Base-by-base conservation (phyloP, 1,140 invertebrate genomes). In the Scaptomyza montana region DNA sequence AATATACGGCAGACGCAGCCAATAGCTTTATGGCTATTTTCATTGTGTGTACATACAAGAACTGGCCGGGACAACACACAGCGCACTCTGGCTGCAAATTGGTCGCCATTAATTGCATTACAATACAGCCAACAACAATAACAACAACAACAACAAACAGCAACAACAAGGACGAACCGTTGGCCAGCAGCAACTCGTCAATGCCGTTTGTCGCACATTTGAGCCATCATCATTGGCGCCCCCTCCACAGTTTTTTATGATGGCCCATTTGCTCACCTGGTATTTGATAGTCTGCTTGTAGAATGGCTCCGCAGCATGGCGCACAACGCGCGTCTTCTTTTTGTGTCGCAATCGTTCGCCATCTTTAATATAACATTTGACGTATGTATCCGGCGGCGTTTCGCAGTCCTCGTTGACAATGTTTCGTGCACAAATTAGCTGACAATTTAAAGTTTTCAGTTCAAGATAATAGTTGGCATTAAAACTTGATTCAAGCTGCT, bases 331-430 rank as follows among this genome's bases (percentile, higher is more conserved):
- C 0, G 97, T 98, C 92, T 98, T 99, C 70, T 97, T 95, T 74
- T 98, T 98, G 84, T 98, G 96, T 56, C 98, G 92, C 94, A 96
- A 96, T 73, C 96, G 95, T 53, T 97, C 96, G 30, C 96, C 96
- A 79, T 98, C 97, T 33, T 97, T 95, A 30, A 99, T 93, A 90
- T 98, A 98, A 51, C 97, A 98, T 93, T 98, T 98, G 53, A 98
- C 97, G 92, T 98, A 99, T 3, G 97, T 98, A 90, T 98, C 97
- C 93, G 94, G 92, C 53, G 92, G 92, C 13, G 91, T 92, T 51
- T 94, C 93, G 47, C 85, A 87, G 56, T 92, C 92, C 47, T 92
- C 92, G 19, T 92, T 86, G 10, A 93, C 84, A 65, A 94, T 93
- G 65, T 93, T 93, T 30, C 92, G 89, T 8, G 93, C 93, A 57